Conservation (phyloP, 2,888 invertebrate genomes). For the Pristionchus japonicus region DNA sequence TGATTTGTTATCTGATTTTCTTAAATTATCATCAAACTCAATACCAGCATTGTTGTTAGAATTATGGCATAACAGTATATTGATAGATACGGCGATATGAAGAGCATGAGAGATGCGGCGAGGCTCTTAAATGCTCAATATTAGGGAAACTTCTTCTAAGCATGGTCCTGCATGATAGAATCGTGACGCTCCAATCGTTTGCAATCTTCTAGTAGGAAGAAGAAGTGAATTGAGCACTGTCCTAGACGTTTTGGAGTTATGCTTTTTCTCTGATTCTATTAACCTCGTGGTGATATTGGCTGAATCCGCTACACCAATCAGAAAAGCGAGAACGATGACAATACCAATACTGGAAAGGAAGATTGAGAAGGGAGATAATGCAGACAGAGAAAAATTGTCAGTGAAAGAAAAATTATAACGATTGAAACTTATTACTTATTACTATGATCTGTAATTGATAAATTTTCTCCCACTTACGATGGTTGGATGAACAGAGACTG, state of each 20-base stretch:
- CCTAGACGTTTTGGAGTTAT: background rate
- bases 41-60: too few species aligned
- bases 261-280: too few species aligned
- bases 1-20: too few species aligned
- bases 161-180: background rate
- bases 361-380: too few species aligned
- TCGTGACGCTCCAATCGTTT: background rate
- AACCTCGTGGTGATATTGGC: slow-evolving; percentile 12
- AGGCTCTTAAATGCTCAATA: background rate
- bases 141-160: background rate
- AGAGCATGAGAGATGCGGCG: background rate
- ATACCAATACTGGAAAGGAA: too few species aligned
- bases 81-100: background rate
- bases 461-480: background rate
- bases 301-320: slow-evolving; percentile 13
- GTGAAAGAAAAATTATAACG: background rate
- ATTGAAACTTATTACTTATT: background rate
- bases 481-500: background rate
- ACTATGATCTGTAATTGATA: background rate
- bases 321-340: slow-evolving; percentile 30
- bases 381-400: too few species aligned
- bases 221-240: slow-evolving; percentile 9
- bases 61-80: too few species aligned
- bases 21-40: too few species aligned
- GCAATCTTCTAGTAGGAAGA: background rate